Base-by-base conservation (phyloP, 2,797 vertebrate species). In the Intellagama lesueurii region DNA sequence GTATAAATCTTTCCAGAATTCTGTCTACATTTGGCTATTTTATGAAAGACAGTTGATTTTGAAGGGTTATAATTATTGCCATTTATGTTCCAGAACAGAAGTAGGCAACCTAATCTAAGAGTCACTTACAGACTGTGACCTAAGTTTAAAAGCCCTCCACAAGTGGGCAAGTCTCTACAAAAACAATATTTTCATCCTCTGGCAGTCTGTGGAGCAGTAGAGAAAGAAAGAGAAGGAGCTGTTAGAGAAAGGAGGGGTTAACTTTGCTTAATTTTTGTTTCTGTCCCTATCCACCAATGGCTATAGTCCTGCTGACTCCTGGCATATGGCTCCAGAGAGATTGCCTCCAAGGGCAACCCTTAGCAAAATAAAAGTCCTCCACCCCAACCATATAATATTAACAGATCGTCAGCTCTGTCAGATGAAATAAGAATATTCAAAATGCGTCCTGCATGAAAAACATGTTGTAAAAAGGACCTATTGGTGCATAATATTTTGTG, bases 31-130 rank as follows among this genome's bases (percentile, higher is more conserved):
- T 44, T 87, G 32, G n/a, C 68, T 80, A 79, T 28, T 85, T 5
- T 47, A 26, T 70, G 49, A 56, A 49, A 89, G 52, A 7, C 60
- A 14, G 14, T 89, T 64, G 73, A 16, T 89, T 86, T 66, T 68
- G 72, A 64, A 32, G 81, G 19, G 7, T 0, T 82, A 44, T 24
- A 3, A 87, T n/a, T 30, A 12, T 30, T 83, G 22, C 26, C 52
- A 16, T 28, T 24, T 72, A 30, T 81, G 28, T 81, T 1, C 0
- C 11, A 66, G 44, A 3, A 78, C 1, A 78, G 24, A 16, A 32
- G 16, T 35, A 32, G n/a, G n/a, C 9, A 73, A 73, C 72, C n/a
- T 73, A 35, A 32, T 17, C 72, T 16, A 32, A 73, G 72, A 14
- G 72, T 32, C 32, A 73, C 14, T 32, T 32, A 32, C 3, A 24